Base-by-base conservation (phyloP, 2,888 invertebrate genomes). In the Stenolophus ochropezus region DNA sequence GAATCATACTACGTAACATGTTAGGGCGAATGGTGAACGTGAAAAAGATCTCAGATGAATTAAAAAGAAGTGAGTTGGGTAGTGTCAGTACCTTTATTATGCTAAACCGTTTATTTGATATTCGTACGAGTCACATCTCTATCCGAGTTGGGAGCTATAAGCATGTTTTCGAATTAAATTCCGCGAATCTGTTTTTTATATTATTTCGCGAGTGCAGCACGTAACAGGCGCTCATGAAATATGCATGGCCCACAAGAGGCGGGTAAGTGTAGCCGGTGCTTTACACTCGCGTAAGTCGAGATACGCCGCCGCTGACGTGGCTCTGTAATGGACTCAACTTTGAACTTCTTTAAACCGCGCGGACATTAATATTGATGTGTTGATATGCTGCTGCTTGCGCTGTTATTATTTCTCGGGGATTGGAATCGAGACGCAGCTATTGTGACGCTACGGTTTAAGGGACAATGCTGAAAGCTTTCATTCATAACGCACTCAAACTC, bases 121-220 rank as follows among this genome's bases (percentile, higher is more conserved):
- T 81, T 81, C 81, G 42, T 71, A 20, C 20, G 56, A 56, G 53
- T 25, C 81, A 75, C 81, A 61, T 74, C 73, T 81, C 42, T 42
- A 42, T 33, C 33, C 11, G 33, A 4, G 33, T 58, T 73, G 75
- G 81, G 65, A 81, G 74, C 81, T 65, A 75, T 81, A 81, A 81
- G 75, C 81, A 74, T 81, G 81, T 81, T 81, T 81, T 81, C 65
- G 81, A 81, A 81, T 81, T 81, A 75, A 81, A 81, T 81, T 81
- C 81, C 75, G 75, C 65, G 81, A 81, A 81, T 81, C 81, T 81
- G 81, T 81, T 75, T 81, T 81, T 81, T 81, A 81, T 81, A 81
- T 81, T 81, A 81, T 81, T 81, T 81, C 81, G 81, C 75, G 81
- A 75, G 53, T 53, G 73, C 51, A 65, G 23, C 75, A 81, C 74